Evolutionary conservation across 2,113 vertebrate genomes (phyloP).

Genomic region (Crotalus tigris): DNA sequence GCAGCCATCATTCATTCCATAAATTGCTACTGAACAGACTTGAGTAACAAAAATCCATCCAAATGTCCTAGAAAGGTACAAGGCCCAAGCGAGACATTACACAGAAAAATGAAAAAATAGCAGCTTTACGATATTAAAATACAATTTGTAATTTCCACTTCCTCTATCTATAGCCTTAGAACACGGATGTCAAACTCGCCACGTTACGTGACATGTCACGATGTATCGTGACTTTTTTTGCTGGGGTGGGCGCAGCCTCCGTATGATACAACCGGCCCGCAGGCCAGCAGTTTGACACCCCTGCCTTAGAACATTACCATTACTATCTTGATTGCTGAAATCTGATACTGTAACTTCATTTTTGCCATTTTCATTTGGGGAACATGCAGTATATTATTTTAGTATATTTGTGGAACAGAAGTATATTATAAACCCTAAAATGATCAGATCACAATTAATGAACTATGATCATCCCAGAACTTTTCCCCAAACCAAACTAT

Average conservation of each 20-base stretch:
- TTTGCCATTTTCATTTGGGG: too few relatives aligned
- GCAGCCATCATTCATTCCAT: background rate
- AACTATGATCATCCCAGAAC: background rate
- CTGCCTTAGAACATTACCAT: background rate
- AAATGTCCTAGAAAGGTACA: background rate
- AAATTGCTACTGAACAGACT: background rate
- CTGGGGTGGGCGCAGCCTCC: too few relatives aligned
- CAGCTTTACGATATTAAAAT: background rate
- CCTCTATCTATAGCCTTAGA: background rate
- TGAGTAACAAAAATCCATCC: background rate
- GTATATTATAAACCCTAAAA: too few relatives aligned
- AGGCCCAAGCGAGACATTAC: background rate
- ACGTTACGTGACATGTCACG: too few relatives aligned
- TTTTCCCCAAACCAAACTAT: background rate
- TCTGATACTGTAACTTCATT: background rate
- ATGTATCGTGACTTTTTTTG: too few relatives aligned
- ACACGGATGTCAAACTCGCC: background rate
- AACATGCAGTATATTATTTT: too few relatives aligned
- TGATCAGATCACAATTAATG: background rate
- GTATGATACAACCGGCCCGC: too few relatives aligned
- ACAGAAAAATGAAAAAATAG: background rate
- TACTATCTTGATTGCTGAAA: background rate
- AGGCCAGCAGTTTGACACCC: too few relatives aligned
- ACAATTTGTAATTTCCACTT: background rate
- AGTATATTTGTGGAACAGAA: too few relatives aligned